Evolutionary conservation across 2,888 invertebrate genomes (phyloP).

Genomic region (Ochropleura plecta): DNA sequence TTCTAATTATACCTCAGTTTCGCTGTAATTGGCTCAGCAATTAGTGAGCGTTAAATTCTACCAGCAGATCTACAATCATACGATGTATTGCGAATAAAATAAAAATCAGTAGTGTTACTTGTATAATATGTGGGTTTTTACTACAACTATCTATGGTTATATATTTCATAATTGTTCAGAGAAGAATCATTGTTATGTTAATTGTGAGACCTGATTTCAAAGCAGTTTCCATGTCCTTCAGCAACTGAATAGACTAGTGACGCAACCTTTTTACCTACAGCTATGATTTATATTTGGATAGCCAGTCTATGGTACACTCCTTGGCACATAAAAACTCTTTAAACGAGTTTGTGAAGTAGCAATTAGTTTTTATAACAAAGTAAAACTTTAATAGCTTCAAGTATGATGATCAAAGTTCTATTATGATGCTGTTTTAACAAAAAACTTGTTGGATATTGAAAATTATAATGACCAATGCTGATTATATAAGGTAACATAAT

Average conservation of each 20-base stretch:
- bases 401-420: conserved; percentile 3
- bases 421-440: conserved; percentile 4
- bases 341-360: conserved; percentile 20
- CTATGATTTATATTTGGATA: conserved; percentile 35
- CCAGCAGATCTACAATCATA: not conserved
- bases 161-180: conserved; percentile 42
- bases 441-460: conserved; percentile 26
- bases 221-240: conserved; percentile 49
- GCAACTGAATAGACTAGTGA: conserved; percentile 50
- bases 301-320: conserved; percentile 16
- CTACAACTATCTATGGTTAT: conserved; percentile 23
- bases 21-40: not conserved
- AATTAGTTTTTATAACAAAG: conserved; percentile 41
- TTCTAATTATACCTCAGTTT: conserved; percentile 4
- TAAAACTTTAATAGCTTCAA: conserved; percentile 26
- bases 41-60: conserved; percentile 8
- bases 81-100: conserved; percentile 10
- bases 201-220: conserved; percentile 61
- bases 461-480: not conserved
- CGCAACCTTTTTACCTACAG: conserved; percentile 27
- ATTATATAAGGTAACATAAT: not conserved
- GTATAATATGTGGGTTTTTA: conserved; percentile 23
- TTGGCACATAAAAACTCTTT: conserved; percentile 26
- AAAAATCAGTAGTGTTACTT: conserved; percentile 18
- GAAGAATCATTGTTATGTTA: conserved; percentile 62